Evolutionary conservation across 2,797 vertebrate species (phyloP).

Genomic region (Catamblyrhynchus diadema): DNA sequence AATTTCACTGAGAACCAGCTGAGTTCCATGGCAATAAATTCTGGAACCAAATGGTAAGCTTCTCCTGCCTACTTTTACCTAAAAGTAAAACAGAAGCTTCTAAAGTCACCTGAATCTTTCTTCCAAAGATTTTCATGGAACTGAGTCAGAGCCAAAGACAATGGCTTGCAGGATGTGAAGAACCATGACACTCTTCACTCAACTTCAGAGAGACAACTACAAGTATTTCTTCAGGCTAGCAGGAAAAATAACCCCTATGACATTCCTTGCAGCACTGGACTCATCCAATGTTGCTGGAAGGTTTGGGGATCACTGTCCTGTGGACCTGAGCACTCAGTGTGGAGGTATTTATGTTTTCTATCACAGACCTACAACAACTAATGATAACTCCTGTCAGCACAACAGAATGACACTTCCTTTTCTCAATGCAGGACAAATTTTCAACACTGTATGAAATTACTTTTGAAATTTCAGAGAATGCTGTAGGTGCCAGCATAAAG

Average conservation of each 20-base stretch:
- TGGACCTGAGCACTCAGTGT: background rate
- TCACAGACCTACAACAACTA: background rate
- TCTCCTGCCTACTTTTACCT: background rate
- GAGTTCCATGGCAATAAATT: background rate
- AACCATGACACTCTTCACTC: background rate
- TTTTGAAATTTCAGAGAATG: background rate
- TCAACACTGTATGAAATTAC: background rate
- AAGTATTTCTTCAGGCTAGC: background rate
- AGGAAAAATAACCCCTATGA: background rate
- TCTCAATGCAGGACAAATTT: background rate
- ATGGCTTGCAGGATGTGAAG: background rate
- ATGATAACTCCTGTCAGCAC: background rate
- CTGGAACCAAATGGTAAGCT: background rate
- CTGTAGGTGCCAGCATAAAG: background rate
- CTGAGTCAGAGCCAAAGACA: background rate
- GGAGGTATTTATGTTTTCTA: background rate
- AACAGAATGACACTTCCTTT: background rate
- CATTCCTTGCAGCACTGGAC: background rate
- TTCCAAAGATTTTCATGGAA: background rate
- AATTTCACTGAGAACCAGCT: background rate
- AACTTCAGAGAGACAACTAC: background rate
- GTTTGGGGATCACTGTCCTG: background rate
- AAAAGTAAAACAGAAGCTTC: background rate
- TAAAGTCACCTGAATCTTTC: background rate
- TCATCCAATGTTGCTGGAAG: background rate